phyloP scores from a whole-genome alignment of 2,797 vertebrate species.

The Pangasius krempfi region DNA sequence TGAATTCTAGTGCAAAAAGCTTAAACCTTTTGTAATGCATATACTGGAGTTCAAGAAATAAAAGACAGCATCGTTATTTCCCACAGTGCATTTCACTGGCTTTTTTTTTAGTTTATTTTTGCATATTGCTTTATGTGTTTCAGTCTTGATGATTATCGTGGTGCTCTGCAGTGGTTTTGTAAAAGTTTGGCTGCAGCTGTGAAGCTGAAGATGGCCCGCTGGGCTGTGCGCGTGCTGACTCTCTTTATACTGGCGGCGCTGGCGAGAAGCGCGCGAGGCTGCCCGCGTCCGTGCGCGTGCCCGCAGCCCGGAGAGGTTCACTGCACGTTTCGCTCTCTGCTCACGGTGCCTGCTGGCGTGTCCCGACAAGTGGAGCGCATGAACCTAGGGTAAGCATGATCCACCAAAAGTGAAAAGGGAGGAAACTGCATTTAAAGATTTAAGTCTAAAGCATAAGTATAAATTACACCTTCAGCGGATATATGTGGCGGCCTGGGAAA shows the following conservation, averaged over 20 bases:
- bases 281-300: slow-evolving; percentile 87
- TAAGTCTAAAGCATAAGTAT: background rate
- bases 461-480: slow-evolving; percentile 12
- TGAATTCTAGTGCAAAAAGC: background rate
- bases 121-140: background rate
- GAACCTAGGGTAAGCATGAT: slow-evolving; percentile 83
- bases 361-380: slow-evolving; percentile 82
- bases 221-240: slow-evolving; percentile 62
- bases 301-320: slow-evolving; percentile 87
- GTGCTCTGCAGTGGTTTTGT: background rate
- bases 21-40: background rate
- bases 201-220: slow-evolving; percentile 53
- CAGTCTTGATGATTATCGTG: background rate
- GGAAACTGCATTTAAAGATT: background rate
- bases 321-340: slow-evolving; percentile 91
- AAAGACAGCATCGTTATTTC: background rate
- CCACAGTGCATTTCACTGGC: background rate
- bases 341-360: slow-evolving; percentile 77
- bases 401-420: background rate
- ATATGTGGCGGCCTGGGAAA: background rate
- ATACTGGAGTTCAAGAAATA: background rate
- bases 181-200: slow-evolving; percentile 21
- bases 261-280: slow-evolving; percentile 57
- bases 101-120: background rate
- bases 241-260: slow-evolving; percentile 69